Conservation (phyloP, 2,113 vertebrate genomes). For the Dromiciops gliroides region DNA sequence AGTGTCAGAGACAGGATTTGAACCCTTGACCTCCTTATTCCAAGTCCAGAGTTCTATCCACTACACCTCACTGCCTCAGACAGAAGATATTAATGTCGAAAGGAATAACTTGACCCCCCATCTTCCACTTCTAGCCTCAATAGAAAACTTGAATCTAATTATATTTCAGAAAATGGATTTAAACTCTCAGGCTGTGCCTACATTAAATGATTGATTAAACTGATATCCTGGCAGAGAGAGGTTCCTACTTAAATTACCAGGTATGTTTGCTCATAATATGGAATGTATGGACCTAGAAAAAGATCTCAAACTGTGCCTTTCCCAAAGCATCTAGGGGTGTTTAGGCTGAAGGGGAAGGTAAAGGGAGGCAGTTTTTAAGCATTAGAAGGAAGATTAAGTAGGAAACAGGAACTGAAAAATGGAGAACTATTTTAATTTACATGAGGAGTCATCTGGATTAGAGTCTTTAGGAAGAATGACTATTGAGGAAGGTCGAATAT, state of each 20-base stretch:
- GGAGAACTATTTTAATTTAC: background rate
- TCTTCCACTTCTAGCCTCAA: background rate
- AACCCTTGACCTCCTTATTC: background rate
- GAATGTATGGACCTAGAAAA: background rate
- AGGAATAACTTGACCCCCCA: background rate
- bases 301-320: background rate
- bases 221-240: background rate
- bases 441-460: background rate
- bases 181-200: constrained; percentile 36
- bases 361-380: constrained; percentile 5
- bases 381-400: constrained; percentile 33
- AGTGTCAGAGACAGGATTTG: background rate
- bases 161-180: constrained; percentile 17
- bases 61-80: background rate
- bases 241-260: background rate
- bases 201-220: background rate
- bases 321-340: background rate
- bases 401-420: background rate
- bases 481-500: background rate
- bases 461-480: constrained; percentile 22
- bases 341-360: constrained; percentile 29
- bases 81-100: background rate
- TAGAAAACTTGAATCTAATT: background rate
- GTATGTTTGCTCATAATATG: background rate
- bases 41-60: background rate